Evolutionary conservation across 1,140 invertebrate species (phyloP), one percentile per base, ranked within the genome.

Genomic region (Zaprionus camerounensis): DNA sequence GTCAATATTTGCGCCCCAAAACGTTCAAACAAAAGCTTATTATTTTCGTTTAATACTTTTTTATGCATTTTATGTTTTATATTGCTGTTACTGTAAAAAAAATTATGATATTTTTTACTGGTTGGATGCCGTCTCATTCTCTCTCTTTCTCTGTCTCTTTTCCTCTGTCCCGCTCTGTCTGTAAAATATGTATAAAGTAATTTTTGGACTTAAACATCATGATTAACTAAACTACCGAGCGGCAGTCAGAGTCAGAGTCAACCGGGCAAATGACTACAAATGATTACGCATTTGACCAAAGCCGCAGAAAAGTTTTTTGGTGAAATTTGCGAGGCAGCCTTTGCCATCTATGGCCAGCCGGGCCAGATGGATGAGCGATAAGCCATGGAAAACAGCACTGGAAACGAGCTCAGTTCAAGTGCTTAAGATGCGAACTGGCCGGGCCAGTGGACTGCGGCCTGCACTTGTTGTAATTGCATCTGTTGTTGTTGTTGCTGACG

Each of bases 1-100:
- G 85, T 85, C 82, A 90, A 91, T 90, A 90, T 90, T 90, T 80
- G 85, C 88, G 81, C 81, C 71, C 77, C 81, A 83, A 87, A 86
- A 82, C 71, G 75, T 71, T 72, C 77, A 71, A 80, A 81, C 68
- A 80, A 87, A 83, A 77, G 70, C 81, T 90, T 84, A 87, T 87
- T 87, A 90, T 90, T 90, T 90, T 80, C n/a, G 85, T 84, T 78
- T 84, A 77, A 72, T 70, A 61, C 53, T 17, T 59, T 67, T 80
- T 68, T 70, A 66, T 51, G 55, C n/a, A 56, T 58, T 66, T 59
- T 36, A 66, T 65, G 58, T 20, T 44, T 46, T 36, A 66, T 65
- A 65, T 20, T 46, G n/a, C 41, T 41, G 38, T 34, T 34, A 34
- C 31, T 34, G 9, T 17, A 44, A 62, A 46, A 59, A 41, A 44